These are phyloP conservation scores for Procambarus clarkii DNA, from an alignment of 1,140 invertebrate genomes.

Conservation along the genomic window DNA sequence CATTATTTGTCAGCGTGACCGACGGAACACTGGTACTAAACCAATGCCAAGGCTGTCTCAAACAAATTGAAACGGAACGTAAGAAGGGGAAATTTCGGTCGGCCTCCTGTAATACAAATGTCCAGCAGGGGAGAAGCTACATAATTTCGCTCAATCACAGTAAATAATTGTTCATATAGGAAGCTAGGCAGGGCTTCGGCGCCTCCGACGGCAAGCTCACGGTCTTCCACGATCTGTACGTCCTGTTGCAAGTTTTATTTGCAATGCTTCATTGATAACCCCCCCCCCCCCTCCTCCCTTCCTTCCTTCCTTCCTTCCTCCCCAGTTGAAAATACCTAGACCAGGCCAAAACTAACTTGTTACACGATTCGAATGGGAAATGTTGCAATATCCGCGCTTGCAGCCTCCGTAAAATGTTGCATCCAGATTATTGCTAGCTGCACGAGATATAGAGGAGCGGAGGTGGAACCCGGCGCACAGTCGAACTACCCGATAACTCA, in stretches of 20 bases:
- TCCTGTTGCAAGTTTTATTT: slow-evolving; percentile 24
- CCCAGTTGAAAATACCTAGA: slow-evolving; percentile 33
- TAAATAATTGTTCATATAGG: slow-evolving; percentile 67
- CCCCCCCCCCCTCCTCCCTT: no score
- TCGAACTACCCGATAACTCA: slow-evolving; percentile 47
- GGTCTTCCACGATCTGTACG: slow-evolving; percentile 34
- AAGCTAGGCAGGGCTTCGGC: slow-evolving; percentile 32
- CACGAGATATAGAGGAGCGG: slow-evolving; percentile 9
- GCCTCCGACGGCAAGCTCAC: slow-evolving; percentile 29
- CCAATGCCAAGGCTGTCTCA: neutral
- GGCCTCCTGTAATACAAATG: slow-evolving; percentile 63
- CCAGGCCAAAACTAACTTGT: slow-evolving; percentile 51
- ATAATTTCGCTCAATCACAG: slow-evolving; percentile 68
- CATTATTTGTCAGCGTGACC: neutral
- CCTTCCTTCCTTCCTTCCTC: no score
- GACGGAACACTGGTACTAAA: neutral
- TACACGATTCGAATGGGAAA: slow-evolving; percentile 50
- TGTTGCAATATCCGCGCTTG: slow-evolving; percentile 52
- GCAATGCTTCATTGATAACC: slow-evolving; percentile 51
- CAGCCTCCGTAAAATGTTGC: slow-evolving; percentile 43
- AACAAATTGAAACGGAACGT: slow-evolving; percentile 39
- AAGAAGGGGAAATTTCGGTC: neutral
- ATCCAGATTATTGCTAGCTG: slow-evolving; percentile 45
- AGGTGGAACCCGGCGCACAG: slow-evolving; percentile 20
- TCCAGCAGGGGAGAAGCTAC: slow-evolving; percentile 63